Conservation (phyloP, 2,888 invertebrate species). For the Melanotus villosus region DNA sequence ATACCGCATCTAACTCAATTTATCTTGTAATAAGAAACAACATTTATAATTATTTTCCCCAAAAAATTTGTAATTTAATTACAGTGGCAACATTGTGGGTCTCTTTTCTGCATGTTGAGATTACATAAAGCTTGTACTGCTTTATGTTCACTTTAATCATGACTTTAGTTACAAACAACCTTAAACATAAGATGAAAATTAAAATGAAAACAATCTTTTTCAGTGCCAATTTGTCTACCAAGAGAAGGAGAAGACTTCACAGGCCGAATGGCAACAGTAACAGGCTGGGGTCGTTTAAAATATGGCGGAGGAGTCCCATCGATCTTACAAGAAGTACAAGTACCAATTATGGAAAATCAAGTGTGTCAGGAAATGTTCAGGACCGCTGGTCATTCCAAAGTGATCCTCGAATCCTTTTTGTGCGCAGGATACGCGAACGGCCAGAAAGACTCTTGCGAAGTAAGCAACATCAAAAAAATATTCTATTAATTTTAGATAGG, state of each 20-base stretch:
- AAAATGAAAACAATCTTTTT: no score
- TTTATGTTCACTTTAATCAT: no score
- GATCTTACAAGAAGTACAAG: slow-evolving; percentile 91
- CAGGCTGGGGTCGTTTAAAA: slow-evolving; percentile 93
- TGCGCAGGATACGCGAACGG: slow-evolving; percentile 95
- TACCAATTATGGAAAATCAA: slow-evolving; percentile 91
- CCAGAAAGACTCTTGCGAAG: slow-evolving; percentile 94
- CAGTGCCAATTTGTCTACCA: slow-evolving; percentile 94
- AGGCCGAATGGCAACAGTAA: slow-evolving; percentile 89
- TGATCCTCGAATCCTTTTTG: slow-evolving; percentile 88
- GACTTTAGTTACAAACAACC: no score
- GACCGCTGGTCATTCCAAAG: slow-evolving; percentile 90
- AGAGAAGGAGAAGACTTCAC: slow-evolving; percentile 84
- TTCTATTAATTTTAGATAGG: not conserved
- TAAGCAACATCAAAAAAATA: slow-evolving; percentile 65
- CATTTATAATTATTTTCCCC: no score
- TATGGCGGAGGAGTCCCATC: slow-evolving; percentile 94
- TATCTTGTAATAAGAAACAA: no score
- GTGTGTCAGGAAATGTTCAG: slow-evolving; percentile 96
- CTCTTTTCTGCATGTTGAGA: no score
- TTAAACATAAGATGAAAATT: no score
- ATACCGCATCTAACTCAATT: no score
- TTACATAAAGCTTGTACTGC: no score
- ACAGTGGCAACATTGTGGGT: no score
- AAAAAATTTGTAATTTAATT: no score